Evolutionary conservation across 1,140 invertebrate species (phyloP), one percentile per base, ranked within the genome.

Genomic region (Drosophila tsacasi): DNA sequence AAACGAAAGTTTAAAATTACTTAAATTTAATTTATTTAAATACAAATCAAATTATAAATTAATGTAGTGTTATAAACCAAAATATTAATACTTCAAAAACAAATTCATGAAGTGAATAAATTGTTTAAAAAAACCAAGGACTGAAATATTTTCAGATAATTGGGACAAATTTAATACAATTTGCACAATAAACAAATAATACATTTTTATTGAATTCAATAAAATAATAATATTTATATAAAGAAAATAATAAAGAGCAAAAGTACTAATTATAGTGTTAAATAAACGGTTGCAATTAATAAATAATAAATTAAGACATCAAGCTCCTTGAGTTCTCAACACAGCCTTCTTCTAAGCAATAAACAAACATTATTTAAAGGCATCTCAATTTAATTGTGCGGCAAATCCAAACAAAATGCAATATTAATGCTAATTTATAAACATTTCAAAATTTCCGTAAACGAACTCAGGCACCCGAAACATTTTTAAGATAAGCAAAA

Each of bases 401-500:
- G 21, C 25, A 17, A 35, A 65, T 35, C 17, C 47, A 65, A 69
- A 52, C 30, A 54, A 15, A 35, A 27, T 52, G 47, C 37, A 32
- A 35, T 44, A 65, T 52, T 50, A 35, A 42, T 23, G 37, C 30
- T 39, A 55, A 44, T 65, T 52, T 52, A 42, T 52, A 54, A 65
- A 65, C 66, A 66, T 44, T 65, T 65, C 39, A 21, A 30, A 42
- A 23, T 35, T 35, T 35, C 19, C 35, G 19, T 19, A 39, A 32
- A 63, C 37, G 32, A 30, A 64, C 5, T 30, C 30, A 13, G 50
- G 50, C 50, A 35, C 3, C 30, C 27, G 19, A 13, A 25, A 15
- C n/a, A 50, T 49, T 12, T 30, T 59, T 8, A 71, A 49, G 37
- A 49, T 71, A 49, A 23, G 32, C 39, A 67, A 59, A 60, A 40